A percentile compares a stretch with the other conserved stretches of the same genome.
Evolutionary conservation across 2,797 vertebrate genomes (phyloP).

Genomic region (Rhinoraja longicauda): DNA sequence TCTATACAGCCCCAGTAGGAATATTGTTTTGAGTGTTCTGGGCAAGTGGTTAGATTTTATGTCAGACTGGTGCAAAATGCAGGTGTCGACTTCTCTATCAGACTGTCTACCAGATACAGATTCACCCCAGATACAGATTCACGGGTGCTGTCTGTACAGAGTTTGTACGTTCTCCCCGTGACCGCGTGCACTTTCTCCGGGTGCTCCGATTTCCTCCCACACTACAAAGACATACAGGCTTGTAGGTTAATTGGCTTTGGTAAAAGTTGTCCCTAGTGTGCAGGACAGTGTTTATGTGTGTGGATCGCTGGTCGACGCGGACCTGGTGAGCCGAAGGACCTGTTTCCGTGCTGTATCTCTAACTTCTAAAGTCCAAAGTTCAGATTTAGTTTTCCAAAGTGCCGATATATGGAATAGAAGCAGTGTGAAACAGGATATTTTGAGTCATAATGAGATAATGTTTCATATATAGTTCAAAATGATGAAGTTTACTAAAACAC

Average conservation of each 20-base stretch:
- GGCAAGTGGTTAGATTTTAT: background rate
- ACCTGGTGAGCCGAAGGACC: too few relatives aligned
- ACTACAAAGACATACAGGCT: too few relatives aligned
- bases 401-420: background rate
- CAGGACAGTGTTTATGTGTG: too few relatives aligned
- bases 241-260: too few relatives aligned
- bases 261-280: too few relatives aligned
- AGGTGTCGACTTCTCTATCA: background rate
- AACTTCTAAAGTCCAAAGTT: background rate
- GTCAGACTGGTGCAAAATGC: background rate
- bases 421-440: background rate
- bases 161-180: too few relatives aligned
- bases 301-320: too few relatives aligned
- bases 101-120: background rate
- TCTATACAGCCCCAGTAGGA: background rate
- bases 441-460: background rate
- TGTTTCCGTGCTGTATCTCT: too few relatives aligned
- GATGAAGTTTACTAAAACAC: background rate
- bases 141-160: too few relatives aligned
- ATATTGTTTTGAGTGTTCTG: background rate
- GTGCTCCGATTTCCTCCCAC: too few relatives aligned
- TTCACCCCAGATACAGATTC: background rate
- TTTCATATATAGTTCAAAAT: constrained; percentile 32
- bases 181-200: too few relatives aligned
- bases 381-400: background rate